Evolutionary conservation across 2,797 vertebrate genomes (phyloP), one percentile per base, ranked within the genome.

Genomic region (Phataginus tricuspis): DNA sequence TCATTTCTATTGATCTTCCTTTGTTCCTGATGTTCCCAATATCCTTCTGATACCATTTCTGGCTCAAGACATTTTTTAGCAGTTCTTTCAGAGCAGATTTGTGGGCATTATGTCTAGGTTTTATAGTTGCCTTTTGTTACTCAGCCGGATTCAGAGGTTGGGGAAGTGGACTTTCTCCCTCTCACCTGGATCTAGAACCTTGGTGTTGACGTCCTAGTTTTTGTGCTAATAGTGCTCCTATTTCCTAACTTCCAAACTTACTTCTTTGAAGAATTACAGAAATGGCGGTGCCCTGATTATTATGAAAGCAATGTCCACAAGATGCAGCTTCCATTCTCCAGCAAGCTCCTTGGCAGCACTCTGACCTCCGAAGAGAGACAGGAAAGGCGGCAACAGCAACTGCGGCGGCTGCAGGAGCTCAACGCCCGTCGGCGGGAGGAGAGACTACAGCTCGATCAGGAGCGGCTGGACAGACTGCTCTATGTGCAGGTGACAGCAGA

Each of bases 291-390:
- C 84, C 99, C 99, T 0, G 99, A 99, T 91, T 99, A 99, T 98
- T 99, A 99, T 0, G 99, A 99, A 98, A 98, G 98, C 86, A 99
- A 99, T 0, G 99, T 99, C 89, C 99, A 99, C 97, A 99, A 99
- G 68, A 99, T 99, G 98, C 99, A 99, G 98, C 99, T 99, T 80
- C 99, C 99, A 0, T 99, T 99, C 96, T 99, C 99, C 0, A 99
- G 98, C 80, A 99, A 99, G 82, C 98, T 99, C 61, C 98, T 99
- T 0, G 99, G 99, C 0, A 99, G 99, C 95, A 98, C 99, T 0
- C 98, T 99, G 97, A 99, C 99, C 0, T 99, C 98, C 0, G 99
- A 99, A 98, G 99, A 99, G 96, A 99, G 99, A 97, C 99, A 99
- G 97, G 99, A 99, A 97, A 99, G 99, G 96, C 98, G 99, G 94